These are phyloP conservation scores for Embidobia sp. DNA, from an alignment of 2,888 invertebrate genomes.

Conservation along the genomic window DNA sequence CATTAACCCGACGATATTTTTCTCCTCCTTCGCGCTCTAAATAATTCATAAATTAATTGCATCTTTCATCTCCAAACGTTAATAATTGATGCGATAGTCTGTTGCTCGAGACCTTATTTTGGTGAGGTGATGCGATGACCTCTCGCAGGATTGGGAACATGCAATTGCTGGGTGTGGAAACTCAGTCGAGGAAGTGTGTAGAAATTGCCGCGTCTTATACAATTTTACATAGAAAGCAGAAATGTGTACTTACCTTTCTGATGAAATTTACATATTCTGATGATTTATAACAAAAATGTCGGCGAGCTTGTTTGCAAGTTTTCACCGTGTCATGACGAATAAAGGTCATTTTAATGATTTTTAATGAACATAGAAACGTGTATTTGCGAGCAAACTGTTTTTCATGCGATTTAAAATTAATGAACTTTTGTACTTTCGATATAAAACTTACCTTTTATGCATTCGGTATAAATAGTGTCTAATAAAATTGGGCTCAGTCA, in stretches of 20 bases:
- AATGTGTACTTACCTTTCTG: constrained; percentile 30
- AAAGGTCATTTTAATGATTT: no score
- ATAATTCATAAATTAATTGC: constrained; percentile 11
- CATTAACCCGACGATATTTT: no score
- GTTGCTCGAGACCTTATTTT: constrained; percentile 18
- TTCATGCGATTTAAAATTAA: no score
- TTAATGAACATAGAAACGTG: no score
- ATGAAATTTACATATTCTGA: constrained; percentile 28
- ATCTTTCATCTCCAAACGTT: constrained; percentile 12
- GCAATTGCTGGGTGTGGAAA: constrained; percentile 30
- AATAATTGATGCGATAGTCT: constrained; percentile 26
- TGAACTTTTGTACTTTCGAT: no score
- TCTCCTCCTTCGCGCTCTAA: no score
- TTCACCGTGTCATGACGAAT: no score
- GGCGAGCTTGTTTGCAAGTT: no score
- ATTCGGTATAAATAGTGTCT: no score
- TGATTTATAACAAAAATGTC: constrained; percentile 18
- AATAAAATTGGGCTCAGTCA: no score
- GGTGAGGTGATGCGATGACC: constrained; percentile 29
- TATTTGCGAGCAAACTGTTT: no score
- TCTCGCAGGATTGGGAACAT: constrained; percentile 26
- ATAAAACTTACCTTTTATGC: no score
- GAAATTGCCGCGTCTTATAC: constrained; percentile 39
- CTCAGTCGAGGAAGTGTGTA: constrained; percentile 13
- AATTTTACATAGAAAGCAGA: constrained; percentile 44